Conservation (phyloP, 2,113 vertebrate genomes). For the Phodopus roborovskii region DNA sequence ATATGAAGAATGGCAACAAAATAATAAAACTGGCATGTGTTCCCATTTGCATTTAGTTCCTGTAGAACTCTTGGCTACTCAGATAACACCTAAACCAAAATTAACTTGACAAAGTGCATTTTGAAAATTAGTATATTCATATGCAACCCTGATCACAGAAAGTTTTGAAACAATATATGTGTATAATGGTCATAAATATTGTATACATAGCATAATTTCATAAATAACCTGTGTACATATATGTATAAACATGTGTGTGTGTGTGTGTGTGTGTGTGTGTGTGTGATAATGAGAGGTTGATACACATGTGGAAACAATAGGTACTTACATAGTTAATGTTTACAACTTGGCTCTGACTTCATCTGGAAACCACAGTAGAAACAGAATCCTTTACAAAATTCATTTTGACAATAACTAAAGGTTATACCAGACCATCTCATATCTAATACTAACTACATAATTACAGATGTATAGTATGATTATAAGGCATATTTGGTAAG, state of each 20-base stretch:
- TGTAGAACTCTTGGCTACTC: not conserved
- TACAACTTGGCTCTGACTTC: not conserved
- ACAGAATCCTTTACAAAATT: not conserved
- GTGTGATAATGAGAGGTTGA: not conserved
- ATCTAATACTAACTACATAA: not conserved
- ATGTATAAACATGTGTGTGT: too few species aligned
- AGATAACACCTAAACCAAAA: conserved; percentile 21
- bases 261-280: too few species aligned
- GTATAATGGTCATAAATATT: not conserved
- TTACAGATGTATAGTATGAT: not conserved
- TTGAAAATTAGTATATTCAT: not conserved
- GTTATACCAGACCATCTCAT: not conserved
- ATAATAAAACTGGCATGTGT: not conserved
- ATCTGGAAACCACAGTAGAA: not conserved
- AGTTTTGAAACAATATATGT: not conserved
- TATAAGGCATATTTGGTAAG: not conserved
- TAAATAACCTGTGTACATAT: not conserved
- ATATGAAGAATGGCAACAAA: not conserved
- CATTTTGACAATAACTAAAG: not conserved
- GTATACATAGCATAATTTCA: not conserved
- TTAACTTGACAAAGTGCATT: not conserved
- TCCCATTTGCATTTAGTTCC: not conserved
- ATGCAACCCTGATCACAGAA: not conserved
- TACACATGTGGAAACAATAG: not conserved
- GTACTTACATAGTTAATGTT: not conserved